phyloP scores from a whole-genome alignment of 2,888 invertebrate genomes.

The Caenorhabditis sulstoni region DNA sequence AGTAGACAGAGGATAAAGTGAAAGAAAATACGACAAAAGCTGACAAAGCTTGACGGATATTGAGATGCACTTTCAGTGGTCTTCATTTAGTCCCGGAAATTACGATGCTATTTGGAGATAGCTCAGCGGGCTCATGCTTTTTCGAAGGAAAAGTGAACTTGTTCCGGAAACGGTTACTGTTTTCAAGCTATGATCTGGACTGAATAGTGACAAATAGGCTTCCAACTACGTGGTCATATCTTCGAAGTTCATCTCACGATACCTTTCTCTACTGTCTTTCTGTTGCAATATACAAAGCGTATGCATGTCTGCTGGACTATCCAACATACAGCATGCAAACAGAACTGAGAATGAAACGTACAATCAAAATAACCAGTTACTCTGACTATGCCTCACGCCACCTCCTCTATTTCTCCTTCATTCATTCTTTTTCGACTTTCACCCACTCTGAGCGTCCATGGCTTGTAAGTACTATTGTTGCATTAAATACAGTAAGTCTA shows the following conservation, averaged over 20 bases:
- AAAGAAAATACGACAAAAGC: conserved; percentile 48
- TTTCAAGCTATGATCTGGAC: too few relatives aligned
- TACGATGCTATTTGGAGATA: not conserved
- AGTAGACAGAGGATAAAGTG: conserved; percentile 26
- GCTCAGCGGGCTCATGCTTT: too few relatives aligned
- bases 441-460: not conserved
- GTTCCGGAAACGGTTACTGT: too few relatives aligned
- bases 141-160: too few relatives aligned
- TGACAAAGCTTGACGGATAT: conserved; percentile 21
- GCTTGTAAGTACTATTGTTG: conserved; percentile 45
- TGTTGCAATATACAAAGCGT: conserved; percentile 27
- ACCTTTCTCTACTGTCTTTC: too few relatives aligned
- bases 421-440: not conserved
- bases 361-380: conserved; percentile 56
- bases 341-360: conserved; percentile 41
- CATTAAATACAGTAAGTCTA: conserved; percentile 34
- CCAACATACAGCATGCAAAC: conserved; percentile 5
- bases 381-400: conserved; percentile 22
- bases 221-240: too few relatives aligned
- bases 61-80: conserved; percentile 18
- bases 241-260: too few relatives aligned
- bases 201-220: too few relatives aligned
- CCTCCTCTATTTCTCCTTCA: conserved; percentile 4
- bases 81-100: not conserved
- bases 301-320: too few relatives aligned